phyloP scores from a whole-genome alignment of 2,113 vertebrate species.

The Leucosticte australis region DNA sequence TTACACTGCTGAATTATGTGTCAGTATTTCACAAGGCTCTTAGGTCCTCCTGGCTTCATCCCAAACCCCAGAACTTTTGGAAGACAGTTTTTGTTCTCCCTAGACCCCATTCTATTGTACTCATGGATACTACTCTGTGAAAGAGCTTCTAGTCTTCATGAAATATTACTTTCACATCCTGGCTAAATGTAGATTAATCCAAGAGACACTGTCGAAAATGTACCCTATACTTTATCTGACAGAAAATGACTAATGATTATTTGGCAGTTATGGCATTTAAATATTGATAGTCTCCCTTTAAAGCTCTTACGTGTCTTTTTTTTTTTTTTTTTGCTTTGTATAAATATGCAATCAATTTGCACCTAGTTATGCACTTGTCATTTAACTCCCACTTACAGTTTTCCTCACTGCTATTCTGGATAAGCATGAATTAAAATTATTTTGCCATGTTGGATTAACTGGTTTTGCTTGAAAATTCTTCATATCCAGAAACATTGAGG shows the following conservation, averaged over 20 bases:
- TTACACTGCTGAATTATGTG: neutral
- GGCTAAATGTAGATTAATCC: slow-evolving; percentile 33
- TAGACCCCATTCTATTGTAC: neutral
- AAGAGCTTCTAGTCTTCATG: neutral
- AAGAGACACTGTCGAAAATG: slow-evolving; percentile 10
- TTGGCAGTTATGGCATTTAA: slow-evolving; percentile 19
- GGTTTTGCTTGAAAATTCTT: neutral
- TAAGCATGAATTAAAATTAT: neutral
- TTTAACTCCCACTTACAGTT: slow-evolving; percentile 1
- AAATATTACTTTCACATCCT: slow-evolving; percentile 41
- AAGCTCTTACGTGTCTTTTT: slow-evolving; percentile 21
- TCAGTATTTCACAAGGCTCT: neutral
- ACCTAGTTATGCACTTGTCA: slow-evolving; percentile 27
- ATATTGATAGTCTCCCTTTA: slow-evolving; percentile 33
- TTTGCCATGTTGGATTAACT: neutral
- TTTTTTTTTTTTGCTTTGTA: slow-evolving; percentile 25
- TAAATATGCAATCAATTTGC: slow-evolving; percentile 29
- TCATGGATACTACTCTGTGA: neutral
- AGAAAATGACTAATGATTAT: slow-evolving; percentile 4
- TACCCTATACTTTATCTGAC: neutral
- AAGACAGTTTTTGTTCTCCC: neutral
- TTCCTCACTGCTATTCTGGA: neutral
- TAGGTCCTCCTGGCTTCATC: neutral
- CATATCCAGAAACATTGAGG: neutral
- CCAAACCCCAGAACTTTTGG: neutral